phyloP scores from a whole-genome alignment of 2,113 vertebrate genomes.

The Ariopsis seemanni region DNA sequence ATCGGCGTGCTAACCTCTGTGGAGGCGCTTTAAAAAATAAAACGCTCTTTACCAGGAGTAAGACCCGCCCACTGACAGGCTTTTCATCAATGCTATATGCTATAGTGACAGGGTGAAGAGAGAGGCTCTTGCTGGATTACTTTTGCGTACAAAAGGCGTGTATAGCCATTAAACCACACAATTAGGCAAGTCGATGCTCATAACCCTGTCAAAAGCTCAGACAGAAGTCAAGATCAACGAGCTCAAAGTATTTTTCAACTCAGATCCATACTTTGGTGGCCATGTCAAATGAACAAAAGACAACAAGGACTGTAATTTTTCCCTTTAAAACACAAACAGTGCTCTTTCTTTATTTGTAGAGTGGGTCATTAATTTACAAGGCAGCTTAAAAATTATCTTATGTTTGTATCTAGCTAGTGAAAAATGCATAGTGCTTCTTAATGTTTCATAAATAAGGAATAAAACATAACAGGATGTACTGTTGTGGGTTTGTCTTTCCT shows the following conservation, averaged over 20 bases:
- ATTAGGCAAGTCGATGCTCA: slow-evolving; percentile 16
- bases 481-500: background rate
- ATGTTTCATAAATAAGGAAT: background rate
- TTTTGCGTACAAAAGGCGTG: slow-evolving; percentile 32
- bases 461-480: background rate
- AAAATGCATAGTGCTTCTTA: background rate
- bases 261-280: background rate
- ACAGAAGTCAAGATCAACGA: slow-evolving; percentile 57
- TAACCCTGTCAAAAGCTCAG: slow-evolving; percentile 33
- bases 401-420: too few species aligned
- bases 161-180: slow-evolving; percentile 27
- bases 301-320: background rate
- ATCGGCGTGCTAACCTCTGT: background rate
- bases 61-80: slow-evolving; percentile 26
- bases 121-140: slow-evolving; percentile 23
- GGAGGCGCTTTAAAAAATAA: background rate
- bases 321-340: background rate
- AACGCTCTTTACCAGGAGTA: background rate
- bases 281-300: slow-evolving; percentile 17
- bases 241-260: slow-evolving; percentile 23
- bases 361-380: background rate
- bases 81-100: slow-evolving; percentile 11
- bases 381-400: background rate
- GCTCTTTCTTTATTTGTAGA: background rate
- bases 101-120: background rate